These are phyloP conservation scores for Rhabdomys dilectus DNA, from an alignment of 2,113 vertebrate species.

Conservation along the genomic window DNA sequence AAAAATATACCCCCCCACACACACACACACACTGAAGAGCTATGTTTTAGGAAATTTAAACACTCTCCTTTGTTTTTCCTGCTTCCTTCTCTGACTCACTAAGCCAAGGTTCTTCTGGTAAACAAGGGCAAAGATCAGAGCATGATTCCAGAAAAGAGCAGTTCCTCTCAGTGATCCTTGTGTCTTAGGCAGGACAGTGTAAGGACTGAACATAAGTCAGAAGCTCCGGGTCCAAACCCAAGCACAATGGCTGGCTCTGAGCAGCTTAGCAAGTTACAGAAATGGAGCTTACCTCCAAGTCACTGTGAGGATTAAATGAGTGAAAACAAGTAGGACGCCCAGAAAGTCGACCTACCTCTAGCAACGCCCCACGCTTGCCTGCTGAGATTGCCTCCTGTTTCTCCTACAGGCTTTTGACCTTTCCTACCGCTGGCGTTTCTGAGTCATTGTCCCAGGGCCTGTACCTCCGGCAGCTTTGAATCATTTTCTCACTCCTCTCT, in stretches of 20 bases:
- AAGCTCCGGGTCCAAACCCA: background rate
- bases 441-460: slow-evolving; percentile 54
- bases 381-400: background rate
- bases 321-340: background rate
- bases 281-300: background rate
- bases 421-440: background rate
- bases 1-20: background rate
- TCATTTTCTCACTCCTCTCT: slow-evolving; percentile 34
- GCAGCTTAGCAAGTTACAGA: background rate
- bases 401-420: background rate
- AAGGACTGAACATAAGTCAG: background rate
- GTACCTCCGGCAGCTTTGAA: slow-evolving; percentile 34
- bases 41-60: slow-evolving; percentile 22
- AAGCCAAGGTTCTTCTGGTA: background rate
- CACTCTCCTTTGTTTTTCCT: background rate
- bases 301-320: slow-evolving; percentile 1
- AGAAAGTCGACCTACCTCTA: background rate
- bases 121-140: background rate
- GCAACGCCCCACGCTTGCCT: accelerated
- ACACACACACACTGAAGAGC: background rate
- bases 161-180: background rate
- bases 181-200: background rate
- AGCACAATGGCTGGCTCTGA: background rate
- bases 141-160: background rate
- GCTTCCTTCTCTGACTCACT: background rate